Evolutionary conservation across 2,888 invertebrate genomes (phyloP).

Genomic region (Limnephilus auricula): DNA sequence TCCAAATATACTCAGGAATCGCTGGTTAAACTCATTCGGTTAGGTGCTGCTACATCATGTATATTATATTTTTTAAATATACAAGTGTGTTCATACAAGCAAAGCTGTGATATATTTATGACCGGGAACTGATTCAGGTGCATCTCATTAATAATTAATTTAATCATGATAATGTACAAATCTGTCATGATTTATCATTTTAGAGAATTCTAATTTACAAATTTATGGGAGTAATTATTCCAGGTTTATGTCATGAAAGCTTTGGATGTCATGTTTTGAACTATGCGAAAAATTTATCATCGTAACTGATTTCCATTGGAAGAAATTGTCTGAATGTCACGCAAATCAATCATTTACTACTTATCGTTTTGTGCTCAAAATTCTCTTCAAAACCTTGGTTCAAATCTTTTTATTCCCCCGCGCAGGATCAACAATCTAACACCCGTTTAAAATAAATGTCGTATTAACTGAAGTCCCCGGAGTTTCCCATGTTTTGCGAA

Average conservation of each 20-base stretch:
- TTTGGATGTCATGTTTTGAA: neutral
- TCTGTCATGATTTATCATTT: neutral
- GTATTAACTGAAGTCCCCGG: no score
- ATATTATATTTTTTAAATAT: no score
- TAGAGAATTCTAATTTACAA: neutral
- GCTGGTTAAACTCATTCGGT: no score
- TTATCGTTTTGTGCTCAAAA: neutral
- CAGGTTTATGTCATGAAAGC: neutral
- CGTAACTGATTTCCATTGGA: neutral
- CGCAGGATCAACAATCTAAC: no score
- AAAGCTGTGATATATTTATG: neutral
- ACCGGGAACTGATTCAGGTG: neutral
- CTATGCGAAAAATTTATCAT: neutral
- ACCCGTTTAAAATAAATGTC: no score
- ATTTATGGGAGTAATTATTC: neutral
- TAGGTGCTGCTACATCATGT: no score
- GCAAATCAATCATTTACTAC: neutral
- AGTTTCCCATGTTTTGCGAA: no score
- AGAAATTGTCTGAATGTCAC: neutral
- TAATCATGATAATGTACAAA: neutral
- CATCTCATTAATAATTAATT: neutral
- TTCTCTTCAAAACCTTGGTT: neutral
- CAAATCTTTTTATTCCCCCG: no score
- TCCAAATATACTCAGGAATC: no score
- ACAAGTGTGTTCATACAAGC: neutral